These are phyloP conservation scores for Bujurquina vittata DNA, from an alignment of 2,113 vertebrate genomes.

Conservation along the genomic window DNA sequence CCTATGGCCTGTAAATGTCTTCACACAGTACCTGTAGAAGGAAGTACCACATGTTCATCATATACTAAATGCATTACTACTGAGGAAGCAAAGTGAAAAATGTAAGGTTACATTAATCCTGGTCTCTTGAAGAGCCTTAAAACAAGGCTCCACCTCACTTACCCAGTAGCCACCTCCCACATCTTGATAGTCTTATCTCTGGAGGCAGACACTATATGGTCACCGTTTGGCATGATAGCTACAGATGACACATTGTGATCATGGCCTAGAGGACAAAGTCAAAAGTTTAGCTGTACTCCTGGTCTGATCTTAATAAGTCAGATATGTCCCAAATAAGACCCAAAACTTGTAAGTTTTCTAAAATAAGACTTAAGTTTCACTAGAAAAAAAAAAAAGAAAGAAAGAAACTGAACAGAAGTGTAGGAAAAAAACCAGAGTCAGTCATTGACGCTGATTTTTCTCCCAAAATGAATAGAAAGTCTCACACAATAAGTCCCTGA, in stretches of 20 bases:
- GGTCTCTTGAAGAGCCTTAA: background rate
- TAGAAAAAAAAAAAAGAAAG: background rate
- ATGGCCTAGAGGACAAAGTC: slow-evolving; percentile 84
- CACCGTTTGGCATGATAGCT: slow-evolving; percentile 99
- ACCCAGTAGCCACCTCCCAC: slow-evolving; percentile 99
- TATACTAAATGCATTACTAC: background rate
- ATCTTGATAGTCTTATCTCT: slow-evolving; percentile 99
- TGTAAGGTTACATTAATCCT: background rate
- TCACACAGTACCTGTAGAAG: slow-evolving; percentile 93
- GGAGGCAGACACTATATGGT: slow-evolving; percentile 99
- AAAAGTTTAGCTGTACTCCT: background rate
- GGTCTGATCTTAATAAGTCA: background rate
- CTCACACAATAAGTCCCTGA: background rate
- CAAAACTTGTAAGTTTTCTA: background rate
- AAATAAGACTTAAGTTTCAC: background rate
- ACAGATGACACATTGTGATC: slow-evolving; percentile 99
- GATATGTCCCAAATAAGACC: background rate
- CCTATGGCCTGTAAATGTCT: slow-evolving; percentile 98
- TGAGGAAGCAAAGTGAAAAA: background rate
- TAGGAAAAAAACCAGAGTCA: background rate
- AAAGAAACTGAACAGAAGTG: too few relatives aligned
- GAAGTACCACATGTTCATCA: background rate
- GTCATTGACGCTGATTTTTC: background rate
- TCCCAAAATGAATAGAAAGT: background rate
- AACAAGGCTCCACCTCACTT: slow-evolving; percentile 65